Base-by-base conservation (phyloP, 2,797 vertebrate genomes). In the Tolypeutes matacus region DNA sequence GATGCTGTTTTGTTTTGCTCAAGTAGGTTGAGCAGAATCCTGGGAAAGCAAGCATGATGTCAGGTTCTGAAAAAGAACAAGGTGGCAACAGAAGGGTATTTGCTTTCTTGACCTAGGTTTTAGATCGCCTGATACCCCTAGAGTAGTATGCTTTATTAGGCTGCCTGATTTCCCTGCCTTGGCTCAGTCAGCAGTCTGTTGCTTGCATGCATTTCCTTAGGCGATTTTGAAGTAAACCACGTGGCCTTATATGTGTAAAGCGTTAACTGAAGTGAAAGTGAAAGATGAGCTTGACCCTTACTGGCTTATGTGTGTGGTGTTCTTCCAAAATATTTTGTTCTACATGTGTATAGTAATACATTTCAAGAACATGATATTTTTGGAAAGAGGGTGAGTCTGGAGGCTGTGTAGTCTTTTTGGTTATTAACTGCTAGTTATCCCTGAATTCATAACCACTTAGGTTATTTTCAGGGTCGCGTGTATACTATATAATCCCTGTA, bases 1-100 rank as follows among this genome's bases (percentile, higher is more conserved):
- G 93, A 97, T 98, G 83, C 96, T 97, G 93, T 96, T 98, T 97
- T 98, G 96, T 98, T 98, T 98, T 98, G 97, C 96, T 98, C 87
- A 98, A 95, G 97, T 96, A 98, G 94, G 89, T 96, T 96, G 96
- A 98, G 95, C 96, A 98, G 97, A 98, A 95, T 97, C 96, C 64
- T 91, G 94, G 96, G 94, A 98, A 98, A 96, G 94, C 91, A 94
- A 97, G 89, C 86, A 29, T 97, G 93, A 69, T 97, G 97, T 97
- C 98, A 97, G 97, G 96, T 97, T 98, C 95, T 96, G 98, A 98
- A 96, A 98, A 97, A 98, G 97, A 98, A 92, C 96, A 97, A 65
- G 96, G 96, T 97, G 92, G 86, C 95, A 96, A 77, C 96, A 96
- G 89, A 97, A 97, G 97, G 97, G 96, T 97, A 96, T 97, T 97